Base-by-base conservation (phyloP, 2,797 vertebrate species). In the Labeo calbasu region DNA sequence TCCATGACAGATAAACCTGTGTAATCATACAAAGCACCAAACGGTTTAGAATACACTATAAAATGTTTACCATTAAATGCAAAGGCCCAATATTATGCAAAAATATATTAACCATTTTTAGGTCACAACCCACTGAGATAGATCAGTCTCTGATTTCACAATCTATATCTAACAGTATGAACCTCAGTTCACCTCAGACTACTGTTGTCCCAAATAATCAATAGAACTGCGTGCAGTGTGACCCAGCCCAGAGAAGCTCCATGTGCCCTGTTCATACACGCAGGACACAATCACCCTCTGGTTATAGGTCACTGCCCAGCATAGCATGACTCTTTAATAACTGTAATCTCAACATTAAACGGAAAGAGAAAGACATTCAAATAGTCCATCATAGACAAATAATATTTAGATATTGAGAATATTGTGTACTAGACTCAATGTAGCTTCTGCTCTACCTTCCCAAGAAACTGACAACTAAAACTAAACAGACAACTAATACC, bases 1-100 rank as follows among this genome's bases (percentile, higher is more conserved):
- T 98, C 98, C 98, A 99, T 99, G 95, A 94, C 97, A 96, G 95
- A 77, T 84, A 80, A 75, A 85, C 81, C 83, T 85, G 69, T 6
- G 15, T 63, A 9, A 85, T 40, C 15, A 57, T 76, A 79, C 8
- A 76, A 23, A 70, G n/a, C 32, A 79, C 17, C 17, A 13, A 21
- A 32, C 12, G 19, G 21, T 59, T 77, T 75, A 75, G 51, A n/a
- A 61, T 12, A 11, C 13, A 77, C 15, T 53, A 5, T 13, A 75
- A 43, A 43, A 1, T 7, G 40, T 43, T 55, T 55, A 21, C 50
- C 50, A 36, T 55, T 6, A 53, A 72, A 23, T 25, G 46, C 46
- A 50, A 15, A 28, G 7, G 3, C n/a, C 7, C 19, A 55, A 17
- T 36, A n/a, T n/a, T 61, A 51, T n/a, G 43, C 25, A 66, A 8